phyloP scores from a whole-genome alignment of 2,888 invertebrate genomes.

The Vanessa cardui region DNA sequence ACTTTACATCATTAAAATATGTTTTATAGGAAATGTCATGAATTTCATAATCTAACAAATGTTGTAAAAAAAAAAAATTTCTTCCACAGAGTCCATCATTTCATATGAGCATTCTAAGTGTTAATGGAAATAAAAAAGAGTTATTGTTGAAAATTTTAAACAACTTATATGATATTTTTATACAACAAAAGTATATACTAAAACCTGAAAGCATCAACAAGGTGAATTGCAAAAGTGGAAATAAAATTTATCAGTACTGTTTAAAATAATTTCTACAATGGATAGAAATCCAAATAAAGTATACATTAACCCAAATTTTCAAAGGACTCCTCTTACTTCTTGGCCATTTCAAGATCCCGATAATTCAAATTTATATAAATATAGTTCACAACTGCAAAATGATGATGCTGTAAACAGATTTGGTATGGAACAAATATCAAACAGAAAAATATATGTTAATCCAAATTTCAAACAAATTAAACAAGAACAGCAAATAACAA shows the following conservation, averaged over 20 bases:
- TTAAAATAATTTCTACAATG: conserved; percentile 46
- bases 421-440: conserved; percentile 37
- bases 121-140: conserved; percentile 85
- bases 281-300: conserved; percentile 54
- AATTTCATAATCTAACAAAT: not conserved
- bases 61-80: conserved; percentile 19
- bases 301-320: conserved; percentile 75
- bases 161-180: conserved; percentile 73
- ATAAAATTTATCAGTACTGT: conserved; percentile 86
- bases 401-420: conserved; percentile 27
- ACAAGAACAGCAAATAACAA: not conserved
- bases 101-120: conserved; percentile 93
- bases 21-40: not conserved
- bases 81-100: conserved; percentile 89
- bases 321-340: conserved; percentile 43
- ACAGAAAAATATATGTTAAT: conserved; percentile 73
- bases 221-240: conserved; percentile 88
- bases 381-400: conserved; percentile 49
- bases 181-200: conserved; percentile 57
- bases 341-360: conserved; percentile 31
- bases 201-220: conserved; percentile 77
- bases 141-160: conserved; percentile 74
- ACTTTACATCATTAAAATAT: too few relatives aligned
- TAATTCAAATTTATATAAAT: conserved; percentile 59
- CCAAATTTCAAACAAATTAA: conserved; percentile 65